Evolutionary conservation across 2,797 vertebrate genomes (phyloP).

Genomic region (Coregonus sp.): DNA sequence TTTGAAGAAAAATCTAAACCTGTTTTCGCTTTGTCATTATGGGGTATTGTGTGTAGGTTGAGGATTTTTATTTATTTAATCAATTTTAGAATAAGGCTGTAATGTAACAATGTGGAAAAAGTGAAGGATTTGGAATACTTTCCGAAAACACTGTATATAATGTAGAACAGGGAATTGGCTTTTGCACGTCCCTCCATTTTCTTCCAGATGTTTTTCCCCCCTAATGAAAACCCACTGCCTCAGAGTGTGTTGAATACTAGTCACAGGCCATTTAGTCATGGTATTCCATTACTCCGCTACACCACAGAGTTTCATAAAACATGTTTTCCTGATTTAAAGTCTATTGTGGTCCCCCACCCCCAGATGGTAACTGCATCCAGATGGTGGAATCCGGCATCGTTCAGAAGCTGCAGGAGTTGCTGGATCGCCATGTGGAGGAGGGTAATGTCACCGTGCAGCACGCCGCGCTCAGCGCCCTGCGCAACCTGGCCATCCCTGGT

Average conservation of each 20-base stretch:
- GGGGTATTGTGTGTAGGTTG: too few relatives aligned
- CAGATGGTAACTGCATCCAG: conserved; percentile 98
- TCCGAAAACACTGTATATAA: too few relatives aligned
- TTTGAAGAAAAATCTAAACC: too few relatives aligned
- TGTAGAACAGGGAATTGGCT: neutral
- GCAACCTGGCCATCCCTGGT: conserved; percentile 98
- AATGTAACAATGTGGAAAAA: too few relatives aligned
- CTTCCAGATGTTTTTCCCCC: neutral
- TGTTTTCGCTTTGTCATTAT: too few relatives aligned
- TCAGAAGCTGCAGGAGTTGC: conserved; percentile 90
- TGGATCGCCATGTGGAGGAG: conserved; percentile 93
- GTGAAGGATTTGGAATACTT: too few relatives aligned
- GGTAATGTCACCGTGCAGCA: conserved; percentile 97
- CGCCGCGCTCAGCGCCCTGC: conserved; percentile 91
- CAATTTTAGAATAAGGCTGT: too few relatives aligned
- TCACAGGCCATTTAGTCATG: neutral
- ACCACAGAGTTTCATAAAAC: neutral
- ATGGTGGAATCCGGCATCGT: conserved; percentile 98
- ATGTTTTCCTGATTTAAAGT: neutral
- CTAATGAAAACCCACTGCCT: neutral
- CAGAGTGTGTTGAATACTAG: neutral
- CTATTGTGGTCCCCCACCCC: too few relatives aligned
- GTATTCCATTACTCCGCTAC: neutral
- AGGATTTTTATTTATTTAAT: too few relatives aligned
- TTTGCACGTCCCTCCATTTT: neutral